Evolutionary conservation across 2,797 vertebrate species (phyloP).

Genomic region (Peromyscus eremicus): DNA sequence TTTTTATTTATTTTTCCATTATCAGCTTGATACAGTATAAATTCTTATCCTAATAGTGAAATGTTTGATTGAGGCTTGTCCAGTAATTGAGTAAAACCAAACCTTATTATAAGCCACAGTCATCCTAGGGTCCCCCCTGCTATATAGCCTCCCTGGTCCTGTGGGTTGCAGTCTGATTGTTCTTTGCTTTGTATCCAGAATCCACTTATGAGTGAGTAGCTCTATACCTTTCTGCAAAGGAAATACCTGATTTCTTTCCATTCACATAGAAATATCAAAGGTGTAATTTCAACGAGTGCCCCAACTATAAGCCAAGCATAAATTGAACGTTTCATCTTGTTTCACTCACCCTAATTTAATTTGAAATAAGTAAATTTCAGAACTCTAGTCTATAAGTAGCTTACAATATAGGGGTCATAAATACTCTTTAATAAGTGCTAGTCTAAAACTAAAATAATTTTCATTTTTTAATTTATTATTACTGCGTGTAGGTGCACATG

Average conservation of each 20-base stretch:
- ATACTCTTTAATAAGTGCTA: background rate
- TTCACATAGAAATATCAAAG: conserved; percentile 59
- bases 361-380: conserved; percentile 6
- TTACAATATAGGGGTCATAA: background rate
- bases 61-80: too few relatives aligned
- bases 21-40: too few relatives aligned
- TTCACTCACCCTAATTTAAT: background rate
- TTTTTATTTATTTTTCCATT: too few relatives aligned
- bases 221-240: background rate
- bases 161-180: too few relatives aligned
- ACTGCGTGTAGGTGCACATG: too few relatives aligned
- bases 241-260: background rate
- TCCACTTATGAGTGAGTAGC: too few relatives aligned
- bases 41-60: too few relatives aligned
- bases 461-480: background rate
- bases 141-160: too few relatives aligned
- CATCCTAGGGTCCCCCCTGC: too few relatives aligned
- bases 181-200: too few relatives aligned
- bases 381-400: background rate
- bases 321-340: background rate
- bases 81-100: too few relatives aligned
- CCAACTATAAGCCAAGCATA: conserved; percentile 24
- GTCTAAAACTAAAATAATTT: background rate
- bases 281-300: background rate
- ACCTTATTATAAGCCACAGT: too few relatives aligned